Evolutionary conservation across 2,797 vertebrate species (phyloP).

Genomic region (Eulemur albifrons): DNA sequence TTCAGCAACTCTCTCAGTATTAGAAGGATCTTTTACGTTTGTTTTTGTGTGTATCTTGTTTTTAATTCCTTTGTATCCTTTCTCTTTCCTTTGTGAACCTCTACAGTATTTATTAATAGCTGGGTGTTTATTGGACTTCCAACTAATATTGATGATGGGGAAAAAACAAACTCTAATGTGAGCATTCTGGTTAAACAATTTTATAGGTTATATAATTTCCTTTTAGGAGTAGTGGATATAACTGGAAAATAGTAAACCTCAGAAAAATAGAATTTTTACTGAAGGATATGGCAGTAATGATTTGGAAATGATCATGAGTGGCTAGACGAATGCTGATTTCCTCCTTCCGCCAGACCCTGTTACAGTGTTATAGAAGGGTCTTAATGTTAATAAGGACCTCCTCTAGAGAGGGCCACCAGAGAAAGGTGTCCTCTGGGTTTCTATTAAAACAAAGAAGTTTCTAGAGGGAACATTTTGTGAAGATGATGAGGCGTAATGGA

Average conservation of each 20-base stretch:
- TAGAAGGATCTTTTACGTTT: neutral
- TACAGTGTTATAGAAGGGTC: neutral
- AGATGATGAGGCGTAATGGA: neutral
- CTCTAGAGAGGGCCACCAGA: neutral
- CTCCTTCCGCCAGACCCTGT: neutral
- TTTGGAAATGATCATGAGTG: neutral
- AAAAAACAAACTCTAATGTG: neutral
- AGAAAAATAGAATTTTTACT: neutral
- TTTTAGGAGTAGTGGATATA: neutral
- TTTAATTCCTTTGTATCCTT: neutral
- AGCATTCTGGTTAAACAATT: neutral
- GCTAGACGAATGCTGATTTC: neutral
- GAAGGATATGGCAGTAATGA: neutral
- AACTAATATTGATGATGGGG: neutral
- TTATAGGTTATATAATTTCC: neutral
- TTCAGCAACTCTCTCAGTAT: neutral
- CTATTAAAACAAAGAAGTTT: slow-evolving; percentile 5
- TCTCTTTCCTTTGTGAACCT: neutral
- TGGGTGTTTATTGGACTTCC: neutral
- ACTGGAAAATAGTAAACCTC: neutral
- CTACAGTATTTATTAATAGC: neutral
- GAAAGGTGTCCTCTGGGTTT: slow-evolving; percentile 2
- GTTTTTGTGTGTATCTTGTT: neutral
- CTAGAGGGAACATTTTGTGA: slow-evolving; percentile 21
- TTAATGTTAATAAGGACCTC: neutral